phyloP scores from a whole-genome alignment of 2,113 vertebrate genomes.

The Isurus oxyrinchus region DNA sequence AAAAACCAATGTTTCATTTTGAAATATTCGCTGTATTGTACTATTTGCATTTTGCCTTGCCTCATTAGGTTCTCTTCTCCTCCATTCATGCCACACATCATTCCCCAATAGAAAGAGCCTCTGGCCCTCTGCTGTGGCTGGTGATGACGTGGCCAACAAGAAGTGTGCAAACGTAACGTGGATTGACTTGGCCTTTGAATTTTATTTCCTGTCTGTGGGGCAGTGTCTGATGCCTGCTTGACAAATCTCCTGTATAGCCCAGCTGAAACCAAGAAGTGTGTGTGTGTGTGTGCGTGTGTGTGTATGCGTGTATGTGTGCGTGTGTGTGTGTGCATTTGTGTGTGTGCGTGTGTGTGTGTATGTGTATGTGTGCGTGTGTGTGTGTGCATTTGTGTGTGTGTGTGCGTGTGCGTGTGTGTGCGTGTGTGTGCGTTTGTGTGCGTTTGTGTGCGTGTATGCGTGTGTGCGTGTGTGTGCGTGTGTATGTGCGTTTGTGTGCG shows the following conservation, averaged over 20 bases:
- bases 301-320: background rate
- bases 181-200: background rate
- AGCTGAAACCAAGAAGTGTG: background rate
- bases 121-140: background rate
- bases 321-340: no score
- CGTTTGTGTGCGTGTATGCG: no score
- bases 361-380: no score
- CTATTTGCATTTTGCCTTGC: background rate
- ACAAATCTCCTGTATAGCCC: background rate
- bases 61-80: background rate
- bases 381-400: no score
- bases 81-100: slow-evolving; percentile 4
- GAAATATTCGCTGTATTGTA: background rate
- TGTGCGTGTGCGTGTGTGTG: no score
- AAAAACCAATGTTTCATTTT: background rate
- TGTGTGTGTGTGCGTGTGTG: no score
- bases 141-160: background rate
- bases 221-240: background rate
- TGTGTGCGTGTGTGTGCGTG: no score
- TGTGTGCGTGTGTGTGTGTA: no score
- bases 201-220: background rate
- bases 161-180: background rate
- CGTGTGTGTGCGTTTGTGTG: no score
- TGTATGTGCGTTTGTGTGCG: background rate
- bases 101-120: slow-evolving; percentile 5